These are phyloP conservation scores for Drosophila kuntzei DNA, from an alignment of 2,888 invertebrate species.

Conservation along the genomic window DNA sequence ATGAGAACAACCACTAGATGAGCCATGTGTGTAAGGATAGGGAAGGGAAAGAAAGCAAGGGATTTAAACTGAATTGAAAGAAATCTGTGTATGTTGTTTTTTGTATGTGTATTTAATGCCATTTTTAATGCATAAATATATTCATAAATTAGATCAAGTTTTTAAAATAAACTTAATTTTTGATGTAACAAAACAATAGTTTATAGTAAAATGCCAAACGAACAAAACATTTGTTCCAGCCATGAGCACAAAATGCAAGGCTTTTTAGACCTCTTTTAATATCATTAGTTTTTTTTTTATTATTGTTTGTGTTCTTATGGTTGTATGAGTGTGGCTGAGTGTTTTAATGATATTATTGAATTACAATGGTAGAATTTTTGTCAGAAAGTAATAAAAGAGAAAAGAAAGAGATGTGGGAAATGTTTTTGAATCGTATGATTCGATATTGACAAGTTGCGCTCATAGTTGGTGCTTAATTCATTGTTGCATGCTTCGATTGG, in stretches of 20 bases:
- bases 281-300: slow-evolving; percentile 17
- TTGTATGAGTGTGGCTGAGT: slow-evolving; percentile 16
- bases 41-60: background rate
- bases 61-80: slow-evolving; percentile 40
- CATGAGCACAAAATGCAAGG: slow-evolving; percentile 32
- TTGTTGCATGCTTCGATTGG: slow-evolving; percentile 32
- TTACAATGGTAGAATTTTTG: slow-evolving; percentile 62
- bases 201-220: slow-evolving; percentile 44
- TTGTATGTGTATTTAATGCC: slow-evolving; percentile 54
- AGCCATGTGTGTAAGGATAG: slow-evolving; percentile 16
- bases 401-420: slow-evolving; percentile 13
- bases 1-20: slow-evolving; percentile 53
- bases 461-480: slow-evolving; percentile 38
- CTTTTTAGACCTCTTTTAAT: slow-evolving; percentile 31
- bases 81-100: slow-evolving; percentile 43
- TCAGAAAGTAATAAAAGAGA: slow-evolving; percentile 21
- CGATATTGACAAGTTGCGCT: slow-evolving; percentile 37
- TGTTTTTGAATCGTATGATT: slow-evolving; percentile 13
- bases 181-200: slow-evolving; percentile 36
- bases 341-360: slow-evolving; percentile 30
- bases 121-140: slow-evolving; percentile 41
- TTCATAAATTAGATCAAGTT: slow-evolving; percentile 52
- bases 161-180: slow-evolving; percentile 34
- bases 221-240: slow-evolving; percentile 26
- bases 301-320: background rate